phyloP scores from a whole-genome alignment of 2,888 invertebrate species.

The Resseliella maxima region DNA sequence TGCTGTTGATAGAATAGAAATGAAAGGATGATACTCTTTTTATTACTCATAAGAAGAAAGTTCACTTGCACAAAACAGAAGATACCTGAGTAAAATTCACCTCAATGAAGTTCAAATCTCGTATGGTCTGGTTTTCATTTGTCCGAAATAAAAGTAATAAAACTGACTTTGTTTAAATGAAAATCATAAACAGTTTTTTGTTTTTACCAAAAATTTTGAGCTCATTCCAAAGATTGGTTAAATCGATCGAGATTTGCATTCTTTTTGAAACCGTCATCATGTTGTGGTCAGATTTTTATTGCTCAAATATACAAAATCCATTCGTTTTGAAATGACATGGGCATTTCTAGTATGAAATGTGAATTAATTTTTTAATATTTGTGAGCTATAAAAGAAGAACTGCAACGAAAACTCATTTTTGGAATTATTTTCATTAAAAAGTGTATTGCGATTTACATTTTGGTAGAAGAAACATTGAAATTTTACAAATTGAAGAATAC shows the following conservation, averaged over 20 bases:
- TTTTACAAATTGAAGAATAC: background rate
- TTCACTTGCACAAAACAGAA: background rate
- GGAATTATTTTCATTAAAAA: too few species aligned
- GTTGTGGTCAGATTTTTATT: conserved; percentile 23
- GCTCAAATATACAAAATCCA: background rate
- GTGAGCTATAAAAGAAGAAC: too few species aligned
- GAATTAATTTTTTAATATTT: too few species aligned
- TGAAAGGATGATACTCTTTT: too few species aligned
- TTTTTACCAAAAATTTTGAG: background rate
- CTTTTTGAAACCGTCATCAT: conserved; percentile 5
- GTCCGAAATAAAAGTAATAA: background rate
- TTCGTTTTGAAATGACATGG: background rate
- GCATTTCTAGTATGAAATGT: background rate
- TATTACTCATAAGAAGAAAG: too few species aligned
- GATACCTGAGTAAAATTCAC: background rate
- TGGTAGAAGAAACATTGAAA: background rate
- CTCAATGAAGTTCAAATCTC: background rate
- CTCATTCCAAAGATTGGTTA: background rate
- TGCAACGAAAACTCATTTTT: too few species aligned
- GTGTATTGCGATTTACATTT: background rate
- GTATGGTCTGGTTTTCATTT: background rate
- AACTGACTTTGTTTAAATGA: background rate
- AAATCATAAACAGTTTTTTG: too few species aligned
- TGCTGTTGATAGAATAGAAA: background rate
- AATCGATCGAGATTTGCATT: background rate